phyloP scores from a whole-genome alignment of 2,888 invertebrate species.

The Drosophila rubida region DNA sequence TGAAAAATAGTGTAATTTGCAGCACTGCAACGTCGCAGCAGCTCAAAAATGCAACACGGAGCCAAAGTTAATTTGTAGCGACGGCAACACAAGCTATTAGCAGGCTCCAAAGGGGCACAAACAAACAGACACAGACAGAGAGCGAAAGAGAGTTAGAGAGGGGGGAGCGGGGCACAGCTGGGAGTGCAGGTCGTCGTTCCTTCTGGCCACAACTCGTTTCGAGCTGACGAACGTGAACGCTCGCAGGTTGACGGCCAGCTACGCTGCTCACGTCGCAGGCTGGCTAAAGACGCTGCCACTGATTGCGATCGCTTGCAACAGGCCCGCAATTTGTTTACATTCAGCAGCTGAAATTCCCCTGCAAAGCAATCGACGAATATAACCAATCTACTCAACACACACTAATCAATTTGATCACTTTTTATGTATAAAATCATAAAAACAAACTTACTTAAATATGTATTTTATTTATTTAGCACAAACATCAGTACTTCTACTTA shows the following conservation, averaged over 20 bases:
- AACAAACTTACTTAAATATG: no score
- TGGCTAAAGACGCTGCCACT: background rate
- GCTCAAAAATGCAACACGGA: conserved; percentile 71
- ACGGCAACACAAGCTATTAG: conserved; percentile 79
- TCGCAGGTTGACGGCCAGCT: conserved; percentile 48
- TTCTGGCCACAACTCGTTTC: conserved; percentile 63
- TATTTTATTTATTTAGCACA: no score
- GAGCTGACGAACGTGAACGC: conserved; percentile 35
- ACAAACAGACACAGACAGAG: background rate
- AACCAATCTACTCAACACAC: no score
- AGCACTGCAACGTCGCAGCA: conserved; percentile 45
- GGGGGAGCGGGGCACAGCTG: no score
- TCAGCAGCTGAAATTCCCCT: background rate
- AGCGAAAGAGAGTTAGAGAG: background rate
- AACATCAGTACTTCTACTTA: no score
- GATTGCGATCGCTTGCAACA: background rate
- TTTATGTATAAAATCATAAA: no score
- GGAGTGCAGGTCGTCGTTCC: conserved; percentile 29
- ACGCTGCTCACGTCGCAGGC: conserved; percentile 14
- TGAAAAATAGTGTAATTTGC: conserved; percentile 77
- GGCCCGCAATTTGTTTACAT: conserved; percentile 3
- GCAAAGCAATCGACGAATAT: background rate
- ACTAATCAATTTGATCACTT: no score
- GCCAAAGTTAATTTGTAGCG: conserved; percentile 79
- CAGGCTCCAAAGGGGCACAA: conserved; percentile 55